Evolutionary conservation across 2,113 vertebrate species (phyloP), one percentile per base, ranked within the genome.

Genomic region (Tragelaphus strepsiceros): DNA sequence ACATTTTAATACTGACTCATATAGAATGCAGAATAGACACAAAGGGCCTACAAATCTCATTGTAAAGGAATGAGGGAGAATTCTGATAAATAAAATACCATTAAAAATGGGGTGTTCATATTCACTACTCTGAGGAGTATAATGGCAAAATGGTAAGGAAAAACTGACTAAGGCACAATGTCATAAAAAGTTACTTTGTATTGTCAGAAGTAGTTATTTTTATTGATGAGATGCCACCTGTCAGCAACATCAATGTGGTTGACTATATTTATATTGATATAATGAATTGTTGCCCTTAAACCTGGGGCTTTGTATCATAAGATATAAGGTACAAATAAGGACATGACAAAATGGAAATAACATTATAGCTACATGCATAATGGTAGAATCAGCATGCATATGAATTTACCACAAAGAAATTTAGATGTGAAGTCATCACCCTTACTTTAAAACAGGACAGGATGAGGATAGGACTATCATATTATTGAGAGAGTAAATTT

Each of bases 281-380:
- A 95, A 90, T 88, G 15, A 98, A 85, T 61, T 88, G 7, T 12
- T 95, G 19, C 30, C 82, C 64, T 92, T 77, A 98, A 97, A 88
- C 30, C 19, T 11, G 95, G 94, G 5, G 46, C 78, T 9, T 93
- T 58, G 7, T 80, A 12, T 61, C 15, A 10, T 85, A 91, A 82
- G 6, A 96, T 91, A 87, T 19, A 86, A 81, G 53, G 39, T 89
- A 7, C 5, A 4, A 39, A 35, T 61, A 53, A 56, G 85, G 43
- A 62, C 30, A 32, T 19, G 22, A 5, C 3, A 82, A 77, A 77
- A 92, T 11, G 39, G 30, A 96, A 49, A 10, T 51, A 96, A 64
- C 3, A 10, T 59, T 67, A 51, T 0, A 95, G 49, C 4, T 74
- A 82, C 1, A 26, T 3, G 43, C 2, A 77, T 64, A 32, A 92